Conservation (phyloP, 1,140 invertebrate genomes). For the Drosophila sturtevanti region DNA sequence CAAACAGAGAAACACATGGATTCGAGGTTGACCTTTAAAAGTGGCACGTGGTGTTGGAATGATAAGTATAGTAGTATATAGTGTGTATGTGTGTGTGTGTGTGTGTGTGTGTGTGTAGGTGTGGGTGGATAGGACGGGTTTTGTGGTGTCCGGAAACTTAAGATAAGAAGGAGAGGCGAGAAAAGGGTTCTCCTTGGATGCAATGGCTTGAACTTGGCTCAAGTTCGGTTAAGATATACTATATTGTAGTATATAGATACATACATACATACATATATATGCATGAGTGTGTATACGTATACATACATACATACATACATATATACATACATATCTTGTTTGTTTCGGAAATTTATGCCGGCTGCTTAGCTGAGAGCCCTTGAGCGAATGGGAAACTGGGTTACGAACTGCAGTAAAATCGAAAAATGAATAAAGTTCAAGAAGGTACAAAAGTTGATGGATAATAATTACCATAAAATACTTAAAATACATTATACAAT, state of each 20-base stretch:
- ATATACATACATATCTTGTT: constrained; percentile 34
- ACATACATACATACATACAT: too few species aligned
- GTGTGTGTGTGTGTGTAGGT: too few species aligned
- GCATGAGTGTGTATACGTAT: background rate
- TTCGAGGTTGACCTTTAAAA: constrained; percentile 54
- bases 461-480: too few species aligned
- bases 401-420: constrained; percentile 32
- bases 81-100: too few species aligned
- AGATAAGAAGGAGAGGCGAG: background rate
- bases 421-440: background rate
- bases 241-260: background rate
- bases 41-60: constrained; percentile 44
- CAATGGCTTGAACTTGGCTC: constrained; percentile 36
- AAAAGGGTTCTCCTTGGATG: constrained; percentile 13
- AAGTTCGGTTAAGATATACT: constrained; percentile 21
- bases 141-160: too few species aligned
- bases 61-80: constrained; percentile 34
- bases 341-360: constrained; percentile 28
- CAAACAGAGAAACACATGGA: constrained; percentile 3
- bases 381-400: constrained; percentile 20
- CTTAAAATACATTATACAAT: too few species aligned
- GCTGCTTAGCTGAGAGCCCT: constrained; percentile 5
- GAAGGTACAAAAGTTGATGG: background rate
- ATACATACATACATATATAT: background rate
- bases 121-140: background rate